Conservation (phyloP, 2,113 vertebrate species). For the Cardinalis cardinalis region DNA sequence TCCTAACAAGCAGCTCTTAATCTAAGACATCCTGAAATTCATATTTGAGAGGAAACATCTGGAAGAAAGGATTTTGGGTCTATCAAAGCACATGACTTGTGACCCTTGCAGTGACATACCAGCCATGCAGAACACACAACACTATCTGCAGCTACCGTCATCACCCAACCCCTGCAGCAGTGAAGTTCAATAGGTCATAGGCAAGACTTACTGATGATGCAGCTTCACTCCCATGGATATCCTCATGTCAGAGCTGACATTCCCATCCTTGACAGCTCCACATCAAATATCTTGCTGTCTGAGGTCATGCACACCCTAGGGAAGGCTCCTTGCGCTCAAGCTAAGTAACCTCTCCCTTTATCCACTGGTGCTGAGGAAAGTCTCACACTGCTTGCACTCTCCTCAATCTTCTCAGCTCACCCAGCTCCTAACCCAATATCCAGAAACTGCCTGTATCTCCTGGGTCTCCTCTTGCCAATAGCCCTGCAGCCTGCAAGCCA, state of each 20-base stretch:
- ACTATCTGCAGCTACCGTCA: rapidly evolving
- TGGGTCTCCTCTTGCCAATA: not conserved
- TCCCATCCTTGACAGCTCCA: not conserved
- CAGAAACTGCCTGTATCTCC: not conserved
- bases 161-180: not conserved
- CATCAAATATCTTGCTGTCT: not conserved
- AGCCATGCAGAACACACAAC: rapidly evolving
- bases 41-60: not conserved
- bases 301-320: rapidly evolving
- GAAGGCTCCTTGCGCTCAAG: not conserved
- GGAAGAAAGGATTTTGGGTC: not conserved
- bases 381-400: not conserved
- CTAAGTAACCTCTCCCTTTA: not conserved
- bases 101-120: not conserved
- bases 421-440: rapidly evolving
- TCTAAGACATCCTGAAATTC: not conserved
- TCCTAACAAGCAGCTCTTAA: not conserved
- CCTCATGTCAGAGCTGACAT: not conserved
- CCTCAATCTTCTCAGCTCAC: not conserved
- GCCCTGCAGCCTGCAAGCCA: not conserved
- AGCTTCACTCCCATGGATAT: not conserved
- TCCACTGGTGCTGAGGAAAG: not conserved
- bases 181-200: rapidly evolving
- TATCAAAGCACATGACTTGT: not conserved
- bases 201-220: not conserved